These are phyloP conservation scores for Leptinotarsa peninsularis DNA, from an alignment of 2,888 invertebrate species.

Conservation along the genomic window DNA sequence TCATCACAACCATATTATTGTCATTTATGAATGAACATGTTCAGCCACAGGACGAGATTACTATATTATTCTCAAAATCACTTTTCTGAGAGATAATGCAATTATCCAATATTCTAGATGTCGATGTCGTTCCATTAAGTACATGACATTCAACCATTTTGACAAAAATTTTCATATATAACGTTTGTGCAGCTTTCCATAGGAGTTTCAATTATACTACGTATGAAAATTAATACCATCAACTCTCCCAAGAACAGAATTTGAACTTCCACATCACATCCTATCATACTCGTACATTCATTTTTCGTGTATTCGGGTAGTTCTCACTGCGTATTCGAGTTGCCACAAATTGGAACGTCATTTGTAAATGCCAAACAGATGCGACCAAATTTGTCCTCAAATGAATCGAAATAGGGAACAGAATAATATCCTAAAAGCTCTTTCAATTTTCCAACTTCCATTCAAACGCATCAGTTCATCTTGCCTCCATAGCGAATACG, in stretches of 20 bases:
- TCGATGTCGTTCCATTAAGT: too few species aligned
- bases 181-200: too few species aligned
- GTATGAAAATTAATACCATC: too few species aligned
- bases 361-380: constrained; percentile 19
- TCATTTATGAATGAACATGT: too few species aligned
- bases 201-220: too few species aligned
- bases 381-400: constrained; percentile 23
- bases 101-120: too few species aligned
- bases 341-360: constrained; percentile 5
- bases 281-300: not conserved
- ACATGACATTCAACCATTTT: too few species aligned
- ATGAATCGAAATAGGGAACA: constrained; percentile 21
- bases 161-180: too few species aligned
- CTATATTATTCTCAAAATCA: too few species aligned
- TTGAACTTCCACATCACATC: not conserved
- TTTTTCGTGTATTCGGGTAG: not conserved
- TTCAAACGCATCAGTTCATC: constrained; percentile 20
- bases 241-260: not conserved
- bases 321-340: constrained; percentile 1
- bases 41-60: too few species aligned
- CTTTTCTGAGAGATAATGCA: too few species aligned
- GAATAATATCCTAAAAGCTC: constrained; percentile 24
- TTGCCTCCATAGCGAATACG: constrained; percentile 20
- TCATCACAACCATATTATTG: too few species aligned
- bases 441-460: constrained; percentile 19